Evolutionary conservation across 2,113 vertebrate genomes (phyloP).

Genomic region (Ploceus nigricollis): DNA sequence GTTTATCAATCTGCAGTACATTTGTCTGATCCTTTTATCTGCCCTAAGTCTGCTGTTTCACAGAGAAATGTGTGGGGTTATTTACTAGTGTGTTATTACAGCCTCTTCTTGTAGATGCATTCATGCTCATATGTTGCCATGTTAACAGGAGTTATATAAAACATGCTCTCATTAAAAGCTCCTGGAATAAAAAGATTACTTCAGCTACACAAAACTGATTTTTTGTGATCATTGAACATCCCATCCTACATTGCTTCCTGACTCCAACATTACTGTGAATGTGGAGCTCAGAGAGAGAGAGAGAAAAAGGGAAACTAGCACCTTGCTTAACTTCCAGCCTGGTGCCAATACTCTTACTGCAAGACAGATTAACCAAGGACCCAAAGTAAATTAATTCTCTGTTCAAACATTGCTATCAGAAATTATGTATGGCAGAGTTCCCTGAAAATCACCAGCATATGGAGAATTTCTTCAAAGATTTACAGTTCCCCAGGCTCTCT

Average conservation of each 20-base stretch:
- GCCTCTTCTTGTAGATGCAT: not conserved
- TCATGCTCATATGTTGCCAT: not conserved
- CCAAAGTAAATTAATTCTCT: conserved; percentile 48
- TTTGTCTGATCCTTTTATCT: not conserved
- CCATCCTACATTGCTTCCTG: not conserved
- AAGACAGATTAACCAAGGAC: conserved; percentile 21
- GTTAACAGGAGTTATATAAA: conserved; percentile 6
- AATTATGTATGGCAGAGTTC: conserved; percentile 61
- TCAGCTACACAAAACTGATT: not conserved
- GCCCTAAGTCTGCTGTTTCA: not conserved
- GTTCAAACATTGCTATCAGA: conserved; percentile 37
- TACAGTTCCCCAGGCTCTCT: conserved; percentile 41
- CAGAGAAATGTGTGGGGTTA: not conserved
- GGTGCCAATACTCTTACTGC: conserved; percentile 1
- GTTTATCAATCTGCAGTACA: not conserved
- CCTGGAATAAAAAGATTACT: not conserved
- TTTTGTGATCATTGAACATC: not conserved
- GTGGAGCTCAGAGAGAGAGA: not conserved
- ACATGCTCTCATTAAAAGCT: not conserved
- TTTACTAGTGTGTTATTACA: not conserved
- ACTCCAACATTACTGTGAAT: not conserved
- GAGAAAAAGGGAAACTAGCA: not conserved
- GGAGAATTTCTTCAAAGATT: conserved; percentile 53
- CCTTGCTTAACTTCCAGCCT: conserved; percentile 10
- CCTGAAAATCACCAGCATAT: conserved; percentile 61